Base-by-base conservation (phyloP, 2,113 vertebrate species). In the Romanogobio albipinnatus region DNA sequence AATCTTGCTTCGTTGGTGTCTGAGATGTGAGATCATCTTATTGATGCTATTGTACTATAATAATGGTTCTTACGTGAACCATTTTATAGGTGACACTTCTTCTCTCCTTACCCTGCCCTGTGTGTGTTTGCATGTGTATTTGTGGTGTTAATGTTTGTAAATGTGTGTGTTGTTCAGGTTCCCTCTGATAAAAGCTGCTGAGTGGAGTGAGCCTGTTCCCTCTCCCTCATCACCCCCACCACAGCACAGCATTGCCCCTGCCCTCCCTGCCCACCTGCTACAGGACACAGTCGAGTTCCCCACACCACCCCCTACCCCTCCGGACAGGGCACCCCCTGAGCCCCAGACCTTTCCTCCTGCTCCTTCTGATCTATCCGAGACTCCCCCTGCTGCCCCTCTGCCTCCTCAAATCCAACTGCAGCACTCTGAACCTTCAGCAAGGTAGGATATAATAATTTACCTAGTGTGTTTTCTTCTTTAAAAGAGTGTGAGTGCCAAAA, bases 241-340 rank as follows among this genome's bases (percentile, higher is more conserved):
- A 0, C 76, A 59, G 19, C 76, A 58, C 88, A 89, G 39, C 76
- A 24, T 85, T 84, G 87, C 26, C 59, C 85, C 90, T 51, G 45
- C 83, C 68, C 76, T 86, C 53, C 89, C 90, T 85, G 76, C 86
- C 78, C 75, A 89, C 82, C 91, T 90, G 77, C 89, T 89, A 53
- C 89, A 88, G 62, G 87, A 91, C 89, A 84, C 85, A 5, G 29
- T 88, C 2, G 92, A 93, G 43, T 91, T 93, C 85, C 92, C 89
- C 82, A 89, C 90, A 58, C 87, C 91, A 71, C 83, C 91, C 62
- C 88, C 92, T 76, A 90, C 92, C 29, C 90, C 92, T 70, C 92
- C 88, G 0, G 92, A 92, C 64, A 90, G 89, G 24, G 74, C 56
- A 66, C 73, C 14, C 56, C 39, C 77, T 66, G 87, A 78, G 62